phyloP scores from a whole-genome alignment of 2,888 invertebrate genomes.

The Eupithecia abbreviata region DNA sequence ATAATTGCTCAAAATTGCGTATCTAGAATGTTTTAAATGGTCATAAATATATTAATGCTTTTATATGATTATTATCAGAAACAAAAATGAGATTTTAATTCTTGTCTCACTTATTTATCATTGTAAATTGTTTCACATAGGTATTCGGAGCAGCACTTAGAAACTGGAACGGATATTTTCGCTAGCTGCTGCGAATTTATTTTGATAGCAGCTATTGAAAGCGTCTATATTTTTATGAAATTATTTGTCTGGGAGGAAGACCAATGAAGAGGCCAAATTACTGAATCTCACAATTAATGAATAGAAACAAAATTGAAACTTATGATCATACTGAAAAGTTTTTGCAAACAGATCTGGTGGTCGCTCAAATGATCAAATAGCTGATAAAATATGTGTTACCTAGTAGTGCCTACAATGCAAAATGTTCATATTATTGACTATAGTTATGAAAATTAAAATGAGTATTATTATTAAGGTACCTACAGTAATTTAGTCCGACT shows the following conservation, averaged over 20 bases:
- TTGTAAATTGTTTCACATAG: conserved; percentile 29
- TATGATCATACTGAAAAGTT: not conserved
- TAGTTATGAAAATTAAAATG: not conserved
- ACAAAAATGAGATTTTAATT: not conserved
- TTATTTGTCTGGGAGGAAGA: conserved; percentile 23
- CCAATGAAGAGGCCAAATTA: not conserved
- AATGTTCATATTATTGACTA: not conserved
- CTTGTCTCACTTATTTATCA: conserved; percentile 8
- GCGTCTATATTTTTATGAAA: conserved; percentile 17
- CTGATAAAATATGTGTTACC: no score
- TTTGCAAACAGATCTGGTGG: not conserved
- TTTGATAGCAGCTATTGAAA: conserved; percentile 28
- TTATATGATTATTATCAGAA: not conserved
- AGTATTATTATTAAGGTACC: not conserved
- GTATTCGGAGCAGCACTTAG: conserved; percentile 23
- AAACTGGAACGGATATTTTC: conserved; percentile 29
- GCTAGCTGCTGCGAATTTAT: conserved; percentile 23
- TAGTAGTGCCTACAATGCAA: not conserved
- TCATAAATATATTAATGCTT: not conserved
- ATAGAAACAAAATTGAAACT: not conserved
- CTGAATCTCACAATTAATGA: not conserved
- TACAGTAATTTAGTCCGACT: not conserved
- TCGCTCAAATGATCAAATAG: not conserved
- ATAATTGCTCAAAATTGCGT: not conserved
- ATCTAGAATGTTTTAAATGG: not conserved